Percentiles rank a stretch among this genome's conserved stretches.
phyloP scores from a whole-genome alignment of 2,113 vertebrate genomes.

The Grus americana region DNA sequence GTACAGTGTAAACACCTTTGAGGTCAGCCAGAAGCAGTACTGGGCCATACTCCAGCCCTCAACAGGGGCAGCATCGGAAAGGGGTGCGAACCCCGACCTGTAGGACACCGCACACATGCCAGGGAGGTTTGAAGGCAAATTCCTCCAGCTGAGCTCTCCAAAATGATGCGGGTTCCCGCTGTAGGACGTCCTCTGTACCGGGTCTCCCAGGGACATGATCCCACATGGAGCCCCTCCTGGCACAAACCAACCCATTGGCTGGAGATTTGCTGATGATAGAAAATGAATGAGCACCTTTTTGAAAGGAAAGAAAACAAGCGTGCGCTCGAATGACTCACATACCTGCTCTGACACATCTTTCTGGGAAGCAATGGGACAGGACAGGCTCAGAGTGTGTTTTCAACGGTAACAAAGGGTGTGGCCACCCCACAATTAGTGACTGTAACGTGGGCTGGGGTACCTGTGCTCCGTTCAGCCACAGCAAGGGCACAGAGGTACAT shows the following conservation, averaged over 20 bases:
- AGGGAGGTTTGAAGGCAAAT: neutral
- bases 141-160: neutral
- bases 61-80: neutral
- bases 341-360: conserved; percentile 38
- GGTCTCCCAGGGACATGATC: neutral
- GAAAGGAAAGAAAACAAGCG: neutral
- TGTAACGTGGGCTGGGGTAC: neutral
- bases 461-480: neutral
- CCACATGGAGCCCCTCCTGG: neutral
- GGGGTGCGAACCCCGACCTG: neutral
- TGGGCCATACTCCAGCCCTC: neutral
- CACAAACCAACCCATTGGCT: neutral
- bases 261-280: neutral
- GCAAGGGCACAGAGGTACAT: neutral
- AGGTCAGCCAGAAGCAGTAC: neutral
- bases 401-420: conserved; percentile 7
- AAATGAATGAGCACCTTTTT: neutral
- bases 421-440: neutral
- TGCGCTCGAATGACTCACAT: neutral
- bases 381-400: neutral
- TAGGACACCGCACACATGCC: neutral
- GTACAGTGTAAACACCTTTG: neutral
- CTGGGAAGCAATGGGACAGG: conserved; percentile 4
- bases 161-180: neutral
- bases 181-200: neutral